Evolutionary conservation across 1,140 invertebrate species (phyloP).

Genomic region (Camponotus pennsylvanicus): DNA sequence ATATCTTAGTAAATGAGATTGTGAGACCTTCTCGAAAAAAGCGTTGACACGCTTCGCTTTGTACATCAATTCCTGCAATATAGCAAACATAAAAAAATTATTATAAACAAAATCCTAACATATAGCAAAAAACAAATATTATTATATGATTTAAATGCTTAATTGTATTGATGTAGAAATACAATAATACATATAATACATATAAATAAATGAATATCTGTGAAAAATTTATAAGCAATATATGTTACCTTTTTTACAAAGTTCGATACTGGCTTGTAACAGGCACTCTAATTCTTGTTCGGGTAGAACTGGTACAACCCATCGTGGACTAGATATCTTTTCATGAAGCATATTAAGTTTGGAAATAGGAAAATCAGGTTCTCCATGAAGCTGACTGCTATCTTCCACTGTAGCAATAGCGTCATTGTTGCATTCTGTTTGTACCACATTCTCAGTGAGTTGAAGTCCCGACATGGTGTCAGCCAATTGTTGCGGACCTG

Average conservation of each 20-base stretch:
- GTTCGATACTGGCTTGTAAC: constrained; percentile 95
- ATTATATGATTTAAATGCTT: background rate
- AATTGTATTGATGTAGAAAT: background rate
- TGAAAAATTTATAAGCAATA: constrained; percentile 34
- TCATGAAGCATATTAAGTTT: constrained; percentile 96
- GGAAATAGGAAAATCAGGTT: constrained; percentile 94
- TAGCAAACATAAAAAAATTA: background rate
- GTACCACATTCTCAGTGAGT: constrained; percentile 81
- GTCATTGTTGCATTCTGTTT: constrained; percentile 81
- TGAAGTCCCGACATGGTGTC: constrained; percentile 84
- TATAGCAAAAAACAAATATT: constrained; percentile 1
- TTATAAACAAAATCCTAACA: background rate
- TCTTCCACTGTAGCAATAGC: constrained; percentile 81
- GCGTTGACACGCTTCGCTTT: constrained; percentile 96
- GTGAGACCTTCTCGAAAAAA: constrained; percentile 98
- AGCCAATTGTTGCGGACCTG: constrained; percentile 84
- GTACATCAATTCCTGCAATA: constrained; percentile 92
- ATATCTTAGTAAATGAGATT: constrained; percentile 98
- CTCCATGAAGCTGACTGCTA: constrained; percentile 84
- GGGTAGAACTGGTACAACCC: constrained; percentile 98
- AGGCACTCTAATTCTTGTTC: constrained; percentile 98
- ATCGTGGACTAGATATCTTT: constrained; percentile 97
- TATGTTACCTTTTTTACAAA: constrained; percentile 91
- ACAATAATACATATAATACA: background rate
- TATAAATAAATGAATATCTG: background rate